Conservation (phyloP, 2,797 vertebrate genomes). For the Betta splendens region DNA sequence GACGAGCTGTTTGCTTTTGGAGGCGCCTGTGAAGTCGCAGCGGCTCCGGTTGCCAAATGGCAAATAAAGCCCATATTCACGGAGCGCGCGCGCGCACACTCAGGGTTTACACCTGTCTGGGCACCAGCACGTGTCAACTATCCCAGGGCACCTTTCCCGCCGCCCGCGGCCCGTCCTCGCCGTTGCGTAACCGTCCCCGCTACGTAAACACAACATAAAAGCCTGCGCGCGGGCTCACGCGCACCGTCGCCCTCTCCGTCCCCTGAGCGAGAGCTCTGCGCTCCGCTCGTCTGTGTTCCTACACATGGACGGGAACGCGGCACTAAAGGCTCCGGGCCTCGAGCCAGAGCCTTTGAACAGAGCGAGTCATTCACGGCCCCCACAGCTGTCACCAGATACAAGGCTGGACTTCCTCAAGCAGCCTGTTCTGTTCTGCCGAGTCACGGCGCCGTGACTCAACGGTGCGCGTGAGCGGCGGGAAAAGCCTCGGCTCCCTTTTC, state of each 20-base stretch:
- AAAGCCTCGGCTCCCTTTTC: slow-evolving; percentile 33
- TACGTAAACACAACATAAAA: slow-evolving; percentile 62
- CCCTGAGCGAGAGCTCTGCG: slow-evolving; percentile 39
- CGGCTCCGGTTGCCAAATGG: slow-evolving; percentile 57
- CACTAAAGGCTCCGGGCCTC: slow-evolving; percentile 30
- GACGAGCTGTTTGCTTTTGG: slow-evolving; percentile 51
- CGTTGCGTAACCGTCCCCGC: slow-evolving; percentile 68
- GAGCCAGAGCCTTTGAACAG: slow-evolving; percentile 50
- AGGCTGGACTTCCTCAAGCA: slow-evolving; percentile 55
- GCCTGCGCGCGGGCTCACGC: slow-evolving; percentile 19
- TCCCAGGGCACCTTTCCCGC: slow-evolving; percentile 65
- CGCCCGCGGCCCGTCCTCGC: slow-evolving; percentile 28
- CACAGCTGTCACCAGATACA: slow-evolving; percentile 42
- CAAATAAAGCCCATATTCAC: slow-evolving; percentile 54
- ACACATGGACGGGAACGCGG: slow-evolving; percentile 26
- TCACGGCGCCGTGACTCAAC: slow-evolving; percentile 33
- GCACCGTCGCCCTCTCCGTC: slow-evolving; percentile 27
- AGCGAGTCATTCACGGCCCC: slow-evolving; percentile 42
- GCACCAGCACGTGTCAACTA: slow-evolving; percentile 77
- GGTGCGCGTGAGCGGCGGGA: slow-evolving; percentile 30
- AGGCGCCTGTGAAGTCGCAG: slow-evolving; percentile 45
- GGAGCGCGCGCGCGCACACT: slow-evolving; percentile 48
- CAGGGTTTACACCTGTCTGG: slow-evolving; percentile 71
- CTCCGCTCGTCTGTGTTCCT: slow-evolving; percentile 28
- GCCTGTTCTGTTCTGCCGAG: slow-evolving; percentile 28